A percentile compares a stretch with the other conserved stretches of the same genome.
Conservation (phyloP, 2,113 vertebrate species). For the Vicugna pacos region DNA sequence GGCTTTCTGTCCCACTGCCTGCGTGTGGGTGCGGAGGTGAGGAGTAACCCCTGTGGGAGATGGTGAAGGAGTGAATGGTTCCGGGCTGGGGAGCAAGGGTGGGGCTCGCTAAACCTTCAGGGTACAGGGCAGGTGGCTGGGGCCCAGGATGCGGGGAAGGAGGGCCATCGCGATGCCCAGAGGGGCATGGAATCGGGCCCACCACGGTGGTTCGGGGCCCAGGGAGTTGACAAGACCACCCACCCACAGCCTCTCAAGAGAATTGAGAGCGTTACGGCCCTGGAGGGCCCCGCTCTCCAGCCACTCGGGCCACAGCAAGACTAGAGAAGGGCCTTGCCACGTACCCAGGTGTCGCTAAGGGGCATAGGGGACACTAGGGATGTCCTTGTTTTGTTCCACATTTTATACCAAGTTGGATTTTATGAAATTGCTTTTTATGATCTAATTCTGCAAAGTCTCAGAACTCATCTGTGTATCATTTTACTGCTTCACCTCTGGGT, state of each 20-base stretch:
- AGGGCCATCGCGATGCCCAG: background rate
- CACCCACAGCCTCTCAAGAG: background rate
- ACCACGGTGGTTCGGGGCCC: background rate
- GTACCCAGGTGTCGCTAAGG: background rate
- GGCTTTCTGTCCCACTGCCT: background rate
- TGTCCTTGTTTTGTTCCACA: background rate
- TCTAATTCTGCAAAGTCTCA: background rate
- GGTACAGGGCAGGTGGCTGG: background rate
- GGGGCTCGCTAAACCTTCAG: background rate
- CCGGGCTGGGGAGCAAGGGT: background rate
- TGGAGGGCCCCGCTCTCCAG: too few species aligned
- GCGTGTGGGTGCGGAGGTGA: background rate
- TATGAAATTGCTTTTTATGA: background rate
- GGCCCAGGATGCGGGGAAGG: background rate
- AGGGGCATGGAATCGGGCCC: background rate
- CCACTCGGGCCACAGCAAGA: background rate
- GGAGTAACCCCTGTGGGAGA: background rate
- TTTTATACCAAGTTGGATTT: background rate
- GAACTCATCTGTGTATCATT: background rate
- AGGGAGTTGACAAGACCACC: background rate
- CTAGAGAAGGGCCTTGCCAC: background rate
- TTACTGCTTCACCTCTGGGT: background rate
- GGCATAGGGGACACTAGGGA: background rate
- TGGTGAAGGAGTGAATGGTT: background rate
- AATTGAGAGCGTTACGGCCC: background rate